phyloP scores from a whole-genome alignment of 1,140 invertebrate species.

The Apocrypta bakeri region DNA sequence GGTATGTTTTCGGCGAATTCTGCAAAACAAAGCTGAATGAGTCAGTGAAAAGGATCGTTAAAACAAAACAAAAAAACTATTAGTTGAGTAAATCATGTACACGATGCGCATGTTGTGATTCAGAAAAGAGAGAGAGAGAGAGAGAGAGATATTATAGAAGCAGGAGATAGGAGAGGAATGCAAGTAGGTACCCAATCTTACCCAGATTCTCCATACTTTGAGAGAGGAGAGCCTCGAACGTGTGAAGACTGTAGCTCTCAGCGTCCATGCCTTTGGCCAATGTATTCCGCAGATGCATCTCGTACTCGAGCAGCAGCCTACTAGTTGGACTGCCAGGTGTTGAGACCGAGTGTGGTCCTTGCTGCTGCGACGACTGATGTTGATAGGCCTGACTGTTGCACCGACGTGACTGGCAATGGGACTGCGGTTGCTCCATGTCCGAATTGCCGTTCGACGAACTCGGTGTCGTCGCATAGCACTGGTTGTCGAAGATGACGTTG shows the following conservation, averaged over 20 bases:
- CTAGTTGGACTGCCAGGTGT: slow-evolving; percentile 91
- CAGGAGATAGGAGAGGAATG: background rate
- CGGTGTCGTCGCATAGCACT: slow-evolving; percentile 93
- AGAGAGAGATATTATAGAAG: slow-evolving; percentile 69
- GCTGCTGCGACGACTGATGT: slow-evolving; percentile 54
- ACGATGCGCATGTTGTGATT: background rate
- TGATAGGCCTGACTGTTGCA: slow-evolving; percentile 1
- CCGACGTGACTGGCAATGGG: background rate
- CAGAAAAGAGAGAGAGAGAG: background rate
- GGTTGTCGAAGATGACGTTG: slow-evolving; percentile 94
- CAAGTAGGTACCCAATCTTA: slow-evolving; percentile 77
- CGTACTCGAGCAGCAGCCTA: slow-evolving; percentile 91
- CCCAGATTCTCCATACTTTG: slow-evolving; percentile 97
- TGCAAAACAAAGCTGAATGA: slow-evolving; percentile 69
- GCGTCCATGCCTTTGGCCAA: slow-evolving; percentile 96
- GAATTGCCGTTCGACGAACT: slow-evolving; percentile 93
- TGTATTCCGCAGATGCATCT: slow-evolving; percentile 95
- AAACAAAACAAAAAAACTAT: background rate
- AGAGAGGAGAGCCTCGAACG: slow-evolving; percentile 92
- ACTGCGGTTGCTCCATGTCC: slow-evolving; percentile 82
- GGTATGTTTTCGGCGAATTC: slow-evolving; percentile 91
- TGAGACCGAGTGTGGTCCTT: slow-evolving; percentile 75
- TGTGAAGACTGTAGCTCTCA: slow-evolving; percentile 94
- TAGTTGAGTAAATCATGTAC: background rate
- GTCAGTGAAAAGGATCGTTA: background rate